Conservation (phyloP, 2,888 invertebrate genomes). For the Neria commutata region DNA sequence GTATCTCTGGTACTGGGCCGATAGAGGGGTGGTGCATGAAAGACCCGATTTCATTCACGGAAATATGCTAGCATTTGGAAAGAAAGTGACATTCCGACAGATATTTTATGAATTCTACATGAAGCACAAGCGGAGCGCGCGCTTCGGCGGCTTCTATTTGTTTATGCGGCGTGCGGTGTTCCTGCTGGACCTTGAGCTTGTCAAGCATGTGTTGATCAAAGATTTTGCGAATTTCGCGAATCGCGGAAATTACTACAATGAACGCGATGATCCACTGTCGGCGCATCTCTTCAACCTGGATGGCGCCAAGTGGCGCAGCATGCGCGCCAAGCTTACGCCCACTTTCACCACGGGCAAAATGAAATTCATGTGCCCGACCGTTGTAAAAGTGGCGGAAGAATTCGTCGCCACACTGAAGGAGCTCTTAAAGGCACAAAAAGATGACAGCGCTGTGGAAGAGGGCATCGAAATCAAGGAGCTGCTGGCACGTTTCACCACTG, state of each 20-base stretch:
- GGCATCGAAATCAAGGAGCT: constrained; percentile 60
- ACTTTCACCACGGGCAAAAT: constrained; percentile 65
- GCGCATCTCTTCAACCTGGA: constrained; percentile 57
- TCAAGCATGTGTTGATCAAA: constrained; percentile 55
- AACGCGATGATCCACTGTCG: constrained; percentile 56
- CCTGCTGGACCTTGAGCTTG: constrained; percentile 52
- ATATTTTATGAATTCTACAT: constrained; percentile 43
- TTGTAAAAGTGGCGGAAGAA: constrained; percentile 52
- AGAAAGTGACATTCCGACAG: constrained; percentile 37
- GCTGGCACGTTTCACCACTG: constrained; percentile 63
- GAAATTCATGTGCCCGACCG: constrained; percentile 62
- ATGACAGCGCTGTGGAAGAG: neutral
- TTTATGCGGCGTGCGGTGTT: constrained; percentile 41
- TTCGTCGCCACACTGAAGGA: constrained; percentile 40
- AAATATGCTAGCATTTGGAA: constrained; percentile 40
- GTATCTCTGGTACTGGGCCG: constrained; percentile 41
- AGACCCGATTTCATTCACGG: constrained; percentile 42
- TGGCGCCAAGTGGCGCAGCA: constrained; percentile 62
- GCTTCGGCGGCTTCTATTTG: constrained; percentile 49
- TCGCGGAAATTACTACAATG: constrained; percentile 55
- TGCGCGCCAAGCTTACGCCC: constrained; percentile 62
- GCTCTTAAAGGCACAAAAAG: constrained; percentile 9
- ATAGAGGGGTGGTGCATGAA: constrained; percentile 41
- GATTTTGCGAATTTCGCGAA: constrained; percentile 59
- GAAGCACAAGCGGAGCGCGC: constrained; percentile 42